A percentile compares a stretch with the other conserved stretches of the same genome.
Conservation (phyloP, 2,797 vertebrate species). For the Oreochromis grahami region DNA sequence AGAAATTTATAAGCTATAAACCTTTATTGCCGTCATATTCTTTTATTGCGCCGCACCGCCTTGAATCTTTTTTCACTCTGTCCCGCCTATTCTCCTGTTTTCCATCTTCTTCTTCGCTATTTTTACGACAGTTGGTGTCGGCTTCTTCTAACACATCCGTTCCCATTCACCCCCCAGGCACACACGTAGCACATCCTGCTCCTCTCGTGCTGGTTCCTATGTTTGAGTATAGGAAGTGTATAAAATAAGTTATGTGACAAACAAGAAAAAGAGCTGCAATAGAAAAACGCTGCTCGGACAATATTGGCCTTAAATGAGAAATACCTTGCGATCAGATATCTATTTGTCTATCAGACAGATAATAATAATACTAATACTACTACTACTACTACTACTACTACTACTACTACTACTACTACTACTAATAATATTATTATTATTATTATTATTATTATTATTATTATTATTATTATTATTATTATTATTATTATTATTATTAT, state of each 20-base stretch:
- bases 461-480: too few relatives aligned
- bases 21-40: slow-evolving; percentile 99
- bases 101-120: slow-evolving; percentile 42
- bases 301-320: slow-evolving; percentile 22
- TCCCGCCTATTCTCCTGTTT: slow-evolving; percentile 41
- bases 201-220: slow-evolving; percentile 66
- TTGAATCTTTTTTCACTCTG: slow-evolving; percentile 79
- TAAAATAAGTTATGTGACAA: slow-evolving; percentile 53
- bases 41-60: slow-evolving; percentile 93
- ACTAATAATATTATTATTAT: too few relatives aligned
- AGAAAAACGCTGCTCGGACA: not conserved
- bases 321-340: not conserved
- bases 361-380: too few relatives aligned
- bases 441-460: too few relatives aligned
- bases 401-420: too few relatives aligned
- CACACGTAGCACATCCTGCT: slow-evolving; percentile 63
- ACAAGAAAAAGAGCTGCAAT: not conserved
- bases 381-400: too few relatives aligned
- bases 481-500: too few relatives aligned
- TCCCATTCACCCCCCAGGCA: slow-evolving; percentile 37
- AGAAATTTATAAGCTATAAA: slow-evolving; percentile 99
- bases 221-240: slow-evolving; percentile 61
- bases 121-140: slow-evolving; percentile 81
- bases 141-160: slow-evolving; percentile 71
- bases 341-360: not conserved